These are phyloP conservation scores for Gracilinanus agilis DNA, from an alignment of 2,113 vertebrate genomes.

Conservation along the genomic window DNA sequence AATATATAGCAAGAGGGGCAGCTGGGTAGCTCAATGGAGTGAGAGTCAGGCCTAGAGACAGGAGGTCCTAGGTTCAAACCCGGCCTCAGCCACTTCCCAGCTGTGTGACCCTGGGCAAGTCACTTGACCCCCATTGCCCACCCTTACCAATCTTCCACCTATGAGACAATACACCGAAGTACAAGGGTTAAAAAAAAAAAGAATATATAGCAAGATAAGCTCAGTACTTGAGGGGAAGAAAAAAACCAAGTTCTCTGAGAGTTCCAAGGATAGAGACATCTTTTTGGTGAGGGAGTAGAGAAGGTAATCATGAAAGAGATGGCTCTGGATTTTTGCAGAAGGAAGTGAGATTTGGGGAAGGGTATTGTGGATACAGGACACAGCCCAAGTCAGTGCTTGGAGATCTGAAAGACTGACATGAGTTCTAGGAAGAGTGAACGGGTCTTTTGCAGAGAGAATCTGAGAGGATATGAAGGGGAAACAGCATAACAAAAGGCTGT, in stretches of 20 bases:
- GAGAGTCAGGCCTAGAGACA: too few relatives aligned
- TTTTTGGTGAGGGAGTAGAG: background rate
- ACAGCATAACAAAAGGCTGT: background rate
- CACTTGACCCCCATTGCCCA: too few relatives aligned
- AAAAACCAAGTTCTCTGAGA: background rate
- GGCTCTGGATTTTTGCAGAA: background rate
- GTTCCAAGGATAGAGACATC: background rate
- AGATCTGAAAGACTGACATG: background rate
- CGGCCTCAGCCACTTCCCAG: too few relatives aligned
- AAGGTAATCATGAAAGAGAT: background rate
- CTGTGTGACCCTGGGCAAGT: too few relatives aligned
- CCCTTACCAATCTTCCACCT: too few relatives aligned
- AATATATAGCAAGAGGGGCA: too few relatives aligned
- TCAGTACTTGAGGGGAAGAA: background rate
- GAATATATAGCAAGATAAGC: too few relatives aligned
- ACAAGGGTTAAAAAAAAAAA: too few relatives aligned
- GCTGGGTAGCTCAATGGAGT: too few relatives aligned
- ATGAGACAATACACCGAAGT: too few relatives aligned
- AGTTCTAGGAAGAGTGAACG: background rate
- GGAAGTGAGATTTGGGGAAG: background rate
- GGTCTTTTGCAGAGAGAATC: background rate
- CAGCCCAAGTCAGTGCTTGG: background rate
- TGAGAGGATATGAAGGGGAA: background rate
- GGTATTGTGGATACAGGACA: background rate
- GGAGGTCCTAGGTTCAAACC: too few relatives aligned